A percentile compares a stretch with the other conserved stretches of the same genome.
phyloP scores from a whole-genome alignment of 2,888 invertebrate genomes.

The Embidobia sp. region DNA sequence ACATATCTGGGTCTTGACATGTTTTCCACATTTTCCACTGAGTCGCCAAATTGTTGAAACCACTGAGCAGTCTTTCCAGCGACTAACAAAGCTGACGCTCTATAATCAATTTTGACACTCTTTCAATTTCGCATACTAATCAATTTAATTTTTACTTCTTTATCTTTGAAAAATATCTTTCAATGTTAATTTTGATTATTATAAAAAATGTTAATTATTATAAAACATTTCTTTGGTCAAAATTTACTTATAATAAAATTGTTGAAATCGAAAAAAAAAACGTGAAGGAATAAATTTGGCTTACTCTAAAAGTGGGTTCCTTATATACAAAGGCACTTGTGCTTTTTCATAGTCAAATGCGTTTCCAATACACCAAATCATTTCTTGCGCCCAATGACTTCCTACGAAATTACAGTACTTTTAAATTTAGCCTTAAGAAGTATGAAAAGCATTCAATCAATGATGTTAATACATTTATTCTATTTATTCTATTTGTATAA shows the following conservation, averaged over 20 bases:
- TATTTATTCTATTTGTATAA: no score
- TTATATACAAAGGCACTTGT: constrained; percentile 84
- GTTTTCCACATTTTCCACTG: constrained; percentile 87
- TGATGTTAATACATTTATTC: background rate
- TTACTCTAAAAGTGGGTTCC: constrained; percentile 82
- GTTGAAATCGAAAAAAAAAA: no score
- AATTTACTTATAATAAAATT: no score
- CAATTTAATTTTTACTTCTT: no score
- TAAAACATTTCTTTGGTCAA: no score
- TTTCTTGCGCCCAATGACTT: constrained; percentile 97
- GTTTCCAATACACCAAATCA: constrained; percentile 94
- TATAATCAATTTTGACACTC: no score
- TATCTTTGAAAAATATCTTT: background rate
- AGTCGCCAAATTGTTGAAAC: constrained; percentile 84
- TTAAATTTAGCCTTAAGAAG: no score
- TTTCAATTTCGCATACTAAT: background rate
- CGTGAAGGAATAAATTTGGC: no score
- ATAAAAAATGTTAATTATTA: no score
- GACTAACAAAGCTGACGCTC: constrained; percentile 76
- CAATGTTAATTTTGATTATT: no score
- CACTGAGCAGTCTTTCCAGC: constrained; percentile 74
- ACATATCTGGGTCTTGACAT: constrained; percentile 88
- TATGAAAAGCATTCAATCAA: no score
- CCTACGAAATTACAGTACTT: no score
- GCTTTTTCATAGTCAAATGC: constrained; percentile 90